These are phyloP conservation scores for Cephalotes varians DNA, from an alignment of 2,888 invertebrate species.

Conservation along the genomic window DNA sequence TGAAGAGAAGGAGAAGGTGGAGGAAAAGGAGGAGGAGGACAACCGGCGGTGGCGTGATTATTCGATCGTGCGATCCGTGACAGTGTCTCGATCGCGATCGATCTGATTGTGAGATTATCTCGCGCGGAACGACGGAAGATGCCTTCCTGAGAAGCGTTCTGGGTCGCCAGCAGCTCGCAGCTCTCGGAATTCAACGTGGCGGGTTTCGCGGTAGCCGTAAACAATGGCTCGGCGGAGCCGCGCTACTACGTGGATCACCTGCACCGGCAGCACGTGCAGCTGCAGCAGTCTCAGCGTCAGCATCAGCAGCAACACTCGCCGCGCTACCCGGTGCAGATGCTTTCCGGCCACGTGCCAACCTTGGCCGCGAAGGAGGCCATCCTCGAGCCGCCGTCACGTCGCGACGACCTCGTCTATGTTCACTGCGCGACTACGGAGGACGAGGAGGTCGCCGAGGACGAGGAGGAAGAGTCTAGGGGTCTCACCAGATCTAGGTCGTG, in stretches of 20 bases:
- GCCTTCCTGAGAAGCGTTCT: slow-evolving; percentile 25
- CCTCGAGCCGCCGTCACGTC: slow-evolving; percentile 67
- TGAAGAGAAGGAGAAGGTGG: neutral
- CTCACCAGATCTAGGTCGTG: slow-evolving; percentile 84
- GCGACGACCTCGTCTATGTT: slow-evolving; percentile 77
- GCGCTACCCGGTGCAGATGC: slow-evolving; percentile 59
- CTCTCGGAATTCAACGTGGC: slow-evolving; percentile 73
- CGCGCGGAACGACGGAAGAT: slow-evolving; percentile 50
- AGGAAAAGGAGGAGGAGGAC: neutral
- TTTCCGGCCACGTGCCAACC: slow-evolving; percentile 57
- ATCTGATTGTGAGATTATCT: slow-evolving; percentile 35
- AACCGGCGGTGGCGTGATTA: neutral
- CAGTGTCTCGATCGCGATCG: slow-evolving; percentile 48
- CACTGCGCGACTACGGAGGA: slow-evolving; percentile 77
- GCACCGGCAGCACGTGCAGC: slow-evolving; percentile 69
- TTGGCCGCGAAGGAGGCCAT: slow-evolving; percentile 72
- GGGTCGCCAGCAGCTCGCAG: slow-evolving; percentile 21
- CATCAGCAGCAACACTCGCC: slow-evolving; percentile 60
- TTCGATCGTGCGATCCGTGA: slow-evolving; percentile 52
- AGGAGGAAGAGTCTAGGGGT: slow-evolving; percentile 70
- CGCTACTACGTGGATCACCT: slow-evolving; percentile 75
- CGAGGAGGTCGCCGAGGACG: slow-evolving; percentile 73
- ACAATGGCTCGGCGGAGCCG: slow-evolving; percentile 79
- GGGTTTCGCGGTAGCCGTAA: slow-evolving; percentile 78
- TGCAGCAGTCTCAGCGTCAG: slow-evolving; percentile 61